phyloP scores from a whole-genome alignment of 2,113 vertebrate genomes.

The Sinocyclocheilus maitianheensis region DNA sequence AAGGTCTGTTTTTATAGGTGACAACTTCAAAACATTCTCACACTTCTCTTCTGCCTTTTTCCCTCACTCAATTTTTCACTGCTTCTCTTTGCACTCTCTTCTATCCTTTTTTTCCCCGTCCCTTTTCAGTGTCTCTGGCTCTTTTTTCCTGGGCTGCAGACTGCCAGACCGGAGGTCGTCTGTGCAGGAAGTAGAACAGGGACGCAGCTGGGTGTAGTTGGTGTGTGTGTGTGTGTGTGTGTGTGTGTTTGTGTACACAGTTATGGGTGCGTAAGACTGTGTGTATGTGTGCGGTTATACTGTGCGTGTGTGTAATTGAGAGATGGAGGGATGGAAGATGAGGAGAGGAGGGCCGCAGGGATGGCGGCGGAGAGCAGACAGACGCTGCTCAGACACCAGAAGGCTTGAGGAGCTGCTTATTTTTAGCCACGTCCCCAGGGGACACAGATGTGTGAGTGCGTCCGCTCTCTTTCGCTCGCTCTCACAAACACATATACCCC shows the following conservation, averaged over 20 bases:
- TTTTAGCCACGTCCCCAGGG: conserved; percentile 81
- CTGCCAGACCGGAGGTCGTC: conserved; percentile 77
- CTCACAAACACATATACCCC: conserved; percentile 45
- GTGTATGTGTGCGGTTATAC: conserved; percentile 41
- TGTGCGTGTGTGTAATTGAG: conserved; percentile 61
- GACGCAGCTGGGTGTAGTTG: conserved; percentile 79
- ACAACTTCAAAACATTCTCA: conserved; percentile 43
- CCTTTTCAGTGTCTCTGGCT: conserved; percentile 42
- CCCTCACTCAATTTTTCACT: neutral
- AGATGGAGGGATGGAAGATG: conserved; percentile 62
- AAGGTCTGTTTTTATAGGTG: neutral
- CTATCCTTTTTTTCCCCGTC: neutral
- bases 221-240: conserved; percentile 60
- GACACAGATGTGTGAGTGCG: conserved; percentile 79
- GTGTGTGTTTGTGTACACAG: conserved; percentile 47
- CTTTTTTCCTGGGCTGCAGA: conserved; percentile 62
- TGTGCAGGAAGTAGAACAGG: conserved; percentile 73
- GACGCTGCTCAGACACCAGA: conserved; percentile 80
- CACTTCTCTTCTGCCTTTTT: conserved; percentile 19
- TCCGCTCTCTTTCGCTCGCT: conserved; percentile 49
- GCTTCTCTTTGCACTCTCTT: neutral
- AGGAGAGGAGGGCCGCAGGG: conserved; percentile 69
- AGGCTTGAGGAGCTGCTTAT: conserved; percentile 84
- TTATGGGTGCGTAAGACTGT: conserved; percentile 45
- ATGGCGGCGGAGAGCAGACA: conserved; percentile 78